Base-by-base conservation (phyloP, 2,113 vertebrate genomes). In the Zingel zingel region DNA sequence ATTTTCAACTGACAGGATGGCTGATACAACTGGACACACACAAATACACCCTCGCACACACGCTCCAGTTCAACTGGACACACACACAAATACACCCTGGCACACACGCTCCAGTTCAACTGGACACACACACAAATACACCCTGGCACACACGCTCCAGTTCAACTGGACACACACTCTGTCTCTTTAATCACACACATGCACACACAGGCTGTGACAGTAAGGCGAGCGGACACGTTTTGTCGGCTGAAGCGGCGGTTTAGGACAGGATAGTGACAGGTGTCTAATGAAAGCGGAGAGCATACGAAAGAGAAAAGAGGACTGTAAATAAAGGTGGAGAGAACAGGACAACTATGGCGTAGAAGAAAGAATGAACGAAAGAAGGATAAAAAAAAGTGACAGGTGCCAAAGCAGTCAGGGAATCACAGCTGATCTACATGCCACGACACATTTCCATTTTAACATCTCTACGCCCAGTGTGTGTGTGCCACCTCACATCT, bases 341-440 rank as follows among this genome's bases (percentile, higher is more conserved):
- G 47, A 77, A 1, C 9, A 13, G 27, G 27, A 62, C 4, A 7
- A 39, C 18, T 15, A 1, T 2, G 7, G 50, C 33, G 45, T 43
- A 57, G 18, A 36, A 43, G 43, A 62, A 47, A 56, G 58, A 80
- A 73, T 78, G 79, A 81, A 67, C n/a, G 15, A 47, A 16, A 54
- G 70, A 59, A 78, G 23, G 27, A 27, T 27, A 27, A 86, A 72
- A 75, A 53, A 81, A 83, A 84, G 19, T 85, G 88, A 89, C 85
- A 92, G 81, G 77, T 84, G 88, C 53, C 87, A 89, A 86, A 75
- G 66, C 57, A 63, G 76, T 74, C 30, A 21, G 45, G 39, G 81
- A 88, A 54, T 59, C 74, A 33, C 65, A 69, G 72, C 53, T 87
- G 85, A 90, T 89, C 81, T 58, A 68, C 81, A 84, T 58, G 91